Evolutionary conservation across 2,113 vertebrate genomes (phyloP).

Genomic region (Neomonachus schauinslandi): DNA sequence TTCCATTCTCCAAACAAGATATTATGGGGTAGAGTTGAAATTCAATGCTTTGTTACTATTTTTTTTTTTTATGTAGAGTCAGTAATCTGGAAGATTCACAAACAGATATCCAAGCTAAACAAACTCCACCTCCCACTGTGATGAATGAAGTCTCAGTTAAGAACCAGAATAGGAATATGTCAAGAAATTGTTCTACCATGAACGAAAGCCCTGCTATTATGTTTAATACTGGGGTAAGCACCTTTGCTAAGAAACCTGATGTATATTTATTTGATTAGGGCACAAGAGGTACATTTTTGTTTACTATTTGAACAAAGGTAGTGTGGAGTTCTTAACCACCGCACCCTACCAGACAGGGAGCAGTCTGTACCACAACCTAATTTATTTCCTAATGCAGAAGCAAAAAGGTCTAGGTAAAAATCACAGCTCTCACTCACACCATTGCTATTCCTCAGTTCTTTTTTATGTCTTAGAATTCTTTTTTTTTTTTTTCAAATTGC

Average conservation of each 20-base stretch:
- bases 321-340: neutral
- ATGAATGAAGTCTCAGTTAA: constrained; percentile 87
- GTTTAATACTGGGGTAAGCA: constrained; percentile 94
- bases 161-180: neutral
- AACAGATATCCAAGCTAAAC: constrained; percentile 90
- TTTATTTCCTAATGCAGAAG: neutral
- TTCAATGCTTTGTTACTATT: constrained; percentile 17
- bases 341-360: neutral
- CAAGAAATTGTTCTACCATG: constrained; percentile 83
- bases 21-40: neutral
- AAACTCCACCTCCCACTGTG: constrained; percentile 90
- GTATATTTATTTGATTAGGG: neutral
- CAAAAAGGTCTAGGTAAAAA: neutral
- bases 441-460: neutral
- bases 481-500: neutral
- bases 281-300: neutral
- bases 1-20: neutral
- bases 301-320: neutral
- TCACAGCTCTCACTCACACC: neutral
- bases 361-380: neutral
- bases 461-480: neutral
- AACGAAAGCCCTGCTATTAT: constrained; percentile 92
- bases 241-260: neutral
- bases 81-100: constrained; percentile 93
- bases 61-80: constrained; percentile 86